Evolutionary conservation across 1,140 invertebrate species (phyloP), one percentile per base, ranked within the genome.

Genomic region (Dolichoris vasculosae): DNA sequence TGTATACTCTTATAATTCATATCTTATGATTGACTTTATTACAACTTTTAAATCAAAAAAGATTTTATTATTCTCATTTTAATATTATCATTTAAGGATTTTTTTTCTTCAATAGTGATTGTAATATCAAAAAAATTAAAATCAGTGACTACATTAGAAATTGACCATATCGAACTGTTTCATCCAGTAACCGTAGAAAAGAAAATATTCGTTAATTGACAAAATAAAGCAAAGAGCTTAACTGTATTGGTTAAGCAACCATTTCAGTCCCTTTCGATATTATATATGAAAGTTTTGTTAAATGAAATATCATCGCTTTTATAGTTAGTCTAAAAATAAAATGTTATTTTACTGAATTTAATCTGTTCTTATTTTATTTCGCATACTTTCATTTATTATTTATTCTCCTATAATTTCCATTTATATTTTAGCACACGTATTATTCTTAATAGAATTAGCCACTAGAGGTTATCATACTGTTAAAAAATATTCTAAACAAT

Each of bases 281-380:
- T 81, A 84, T 46, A 71, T 83, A 86, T 32, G 63, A 86, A 83
- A 77, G 43, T 86, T 86, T 86, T 86, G 82, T 86, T 86, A 71
- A 83, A 81, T 81, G 81, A 86, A 81, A 80, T 86, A 75, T 86
- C 85, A 86, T 81, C 82, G 86, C 86, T 86, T 86, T 87, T 85
- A 87, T 87, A 85, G 86, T 87, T 87, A 87, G 78, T 78, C 59
- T 87, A 87, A 79, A 84, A 84, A 87, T 87, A 87, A 84, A 87
- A 85, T 82, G 79, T 87, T 84, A 87, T 87, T 87, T 87, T 87
- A 87, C 78, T 87, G 83, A 84, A 86, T 80, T 67, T 64, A 83
- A 9, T 80, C 26, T 79, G 64, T 79, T 83, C 63, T 79, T 86
- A 30, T 40, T 71, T 83, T 71, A 32, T 86, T 86, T 83, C 38